These are phyloP conservation scores for Speoplatyrhinus poulsoni DNA, from an alignment of 2,113 vertebrate genomes.

Conservation along the genomic window DNA sequence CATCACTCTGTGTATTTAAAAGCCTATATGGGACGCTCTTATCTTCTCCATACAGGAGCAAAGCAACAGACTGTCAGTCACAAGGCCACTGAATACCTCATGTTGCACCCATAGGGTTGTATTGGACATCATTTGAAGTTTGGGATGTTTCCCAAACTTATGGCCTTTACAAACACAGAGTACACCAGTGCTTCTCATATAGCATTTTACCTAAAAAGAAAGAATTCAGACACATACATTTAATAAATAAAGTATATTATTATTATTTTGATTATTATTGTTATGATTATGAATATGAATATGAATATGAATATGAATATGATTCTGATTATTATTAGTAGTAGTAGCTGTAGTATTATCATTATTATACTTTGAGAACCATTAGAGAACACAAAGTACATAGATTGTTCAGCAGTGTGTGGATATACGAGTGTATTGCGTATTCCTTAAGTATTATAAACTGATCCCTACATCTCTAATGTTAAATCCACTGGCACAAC, in stretches of 20 bases:
- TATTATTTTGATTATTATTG: too few species aligned
- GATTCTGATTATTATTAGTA: too few species aligned
- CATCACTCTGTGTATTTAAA: slow-evolving; percentile 34
- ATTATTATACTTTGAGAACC: too few species aligned
- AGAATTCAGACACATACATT: too few species aligned
- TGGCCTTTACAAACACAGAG: background rate
- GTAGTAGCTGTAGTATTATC: too few species aligned
- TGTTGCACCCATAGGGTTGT: slow-evolving; percentile 28
- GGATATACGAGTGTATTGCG: background rate
- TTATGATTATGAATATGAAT: too few species aligned
- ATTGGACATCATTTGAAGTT: slow-evolving; percentile 32
- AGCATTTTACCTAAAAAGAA: too few species aligned
- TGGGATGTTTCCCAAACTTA: background rate
- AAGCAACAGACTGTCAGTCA: slow-evolving; percentile 43
- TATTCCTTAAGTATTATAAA: background rate
- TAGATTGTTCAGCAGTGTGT: background rate
- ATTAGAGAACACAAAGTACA: background rate
- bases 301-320: too few species aligned
- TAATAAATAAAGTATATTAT: too few species aligned
- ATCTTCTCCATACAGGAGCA: slow-evolving; percentile 48
- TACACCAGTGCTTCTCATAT: too few species aligned
- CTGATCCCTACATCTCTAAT: background rate
- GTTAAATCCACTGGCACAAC: background rate
- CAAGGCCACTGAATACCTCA: background rate
- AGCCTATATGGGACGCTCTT: slow-evolving; percentile 44